Base-by-base conservation (phyloP, 2,888 invertebrate genomes). In the Muschampia plurimacula region DNA sequence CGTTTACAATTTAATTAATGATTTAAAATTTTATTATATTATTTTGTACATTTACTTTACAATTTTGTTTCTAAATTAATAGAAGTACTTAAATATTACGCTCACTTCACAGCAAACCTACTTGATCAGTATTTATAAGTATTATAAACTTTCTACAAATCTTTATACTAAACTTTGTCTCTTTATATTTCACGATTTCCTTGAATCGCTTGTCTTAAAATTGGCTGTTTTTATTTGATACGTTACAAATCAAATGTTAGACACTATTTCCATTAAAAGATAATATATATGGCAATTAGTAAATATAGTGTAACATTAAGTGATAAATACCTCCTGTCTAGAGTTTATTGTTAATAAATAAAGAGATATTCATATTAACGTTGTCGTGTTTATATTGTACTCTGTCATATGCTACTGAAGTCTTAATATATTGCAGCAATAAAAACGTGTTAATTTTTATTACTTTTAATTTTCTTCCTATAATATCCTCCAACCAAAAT, bases 341-440 rank as follows among this genome's bases (percentile, higher is more conserved):
- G 90, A 92, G 87, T 88, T 89, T 91, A 92, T 89, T 92, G 92
- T 93, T 92, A 89, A 82, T 72, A 84, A 90, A 91, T 93, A 93
- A 93, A 93, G 89, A 91, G 85, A 91, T 90, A 92, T 93, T 91
- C 91, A 92, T 90, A 92, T 91, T 90, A 74, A 78, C 74, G 73
- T 76, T 76, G 72, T 39, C 59, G 68, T 74, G 75, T 75, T 79
- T 78, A 71, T 66, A 65, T 75, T 78, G 52, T 63, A 74, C 72
- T 70, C 72, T 74, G 72, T 72, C 41, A 44, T 63, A 67, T 63
- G 67, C 59, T 72, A 67, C 46, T 67, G 60, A n/a, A 72, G 60
- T 67, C 60, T 46, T 62, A 72, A 72, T 66, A 72, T 62, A 67
- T 52, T 60, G 62, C 39, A 72, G 67, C 72, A 72, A 49, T 46